Base-by-base conservation (phyloP, 2,113 vertebrate genomes). In the Willisornis vidua region DNA sequence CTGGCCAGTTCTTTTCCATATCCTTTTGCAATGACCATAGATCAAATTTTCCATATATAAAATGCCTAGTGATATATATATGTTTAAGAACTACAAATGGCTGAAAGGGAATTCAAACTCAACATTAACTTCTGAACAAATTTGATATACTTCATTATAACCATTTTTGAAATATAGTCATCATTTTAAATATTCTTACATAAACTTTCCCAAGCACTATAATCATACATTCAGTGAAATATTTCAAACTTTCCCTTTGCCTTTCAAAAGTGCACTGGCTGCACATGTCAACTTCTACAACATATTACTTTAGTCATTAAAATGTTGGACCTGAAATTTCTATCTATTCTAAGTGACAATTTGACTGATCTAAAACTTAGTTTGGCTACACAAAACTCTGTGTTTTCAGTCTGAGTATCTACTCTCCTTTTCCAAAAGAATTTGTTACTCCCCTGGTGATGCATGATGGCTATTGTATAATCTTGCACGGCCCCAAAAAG, bases 111-210 rank as follows among this genome's bases (percentile, higher is more conserved):
- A 82, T 87, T 90, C 37, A 81, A 85, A 66, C 29, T 93, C 39
- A 54, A 52, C 61, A 59, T 4, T 94, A 88, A 89, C 59, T 97
- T 97, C 76, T 71, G 80, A 92, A 92, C 18, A 59, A 54, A 90
- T 90, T 83, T 86, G 65, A 82, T 93, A 68, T 41, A 90, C 31
- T 62, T 95, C 66, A 92, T 90, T 76, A 73, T 66, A 93, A 85
- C 70, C 57, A 58, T 58, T 90, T 89, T 90, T 93, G 51, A 97
- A 97, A 95, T 92, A 92, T 2, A 54, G 48, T 82, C 39, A 48
- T 72, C 33, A 81, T 90, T 96, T 95, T 54, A 88, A 96, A 93
- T 84, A 83, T 57, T 93, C 79, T 91, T 89, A 57, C n/a, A 90
- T 82, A 92, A 92, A 90, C n/a, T 68, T 96, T 68, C 46, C 35